Evolutionary conservation across 2,888 invertebrate genomes (phyloP), one percentile per base, ranked within the genome.

Genomic region (Troides helena): DNA sequence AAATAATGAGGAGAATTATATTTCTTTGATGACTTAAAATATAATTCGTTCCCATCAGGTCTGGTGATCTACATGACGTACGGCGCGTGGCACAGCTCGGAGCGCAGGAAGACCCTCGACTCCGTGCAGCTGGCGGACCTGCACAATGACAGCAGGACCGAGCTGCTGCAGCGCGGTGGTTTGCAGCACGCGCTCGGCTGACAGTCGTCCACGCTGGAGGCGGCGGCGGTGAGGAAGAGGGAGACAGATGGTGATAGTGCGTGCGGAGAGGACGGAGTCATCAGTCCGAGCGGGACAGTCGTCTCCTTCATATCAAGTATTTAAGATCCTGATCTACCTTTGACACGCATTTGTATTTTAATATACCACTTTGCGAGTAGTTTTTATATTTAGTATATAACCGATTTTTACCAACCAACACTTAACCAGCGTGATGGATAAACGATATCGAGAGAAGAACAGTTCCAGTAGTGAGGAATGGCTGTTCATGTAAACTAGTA

Each of bases 1-100:
- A 30, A 30, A 30, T 30, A 30, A 30, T 30, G 30, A 30, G 30
- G 30, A 30, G 30, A 30, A 30, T 30, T 30, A 30, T 21, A 5
- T 30, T 5, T 4, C 30, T 30, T 30, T 5, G 30, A 30, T 30
- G 39, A 39, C 10, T 7, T 39, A 39, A 10, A 39, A 10, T 39
- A 39, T 39, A 39, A 8, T 10, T 39, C 39, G 39, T 39, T 39
- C 39, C 8, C 10, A 18, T n/a, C 53, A 53, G 53, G 53, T n/a
- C 6, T 53, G 53, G n/a, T 53, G 18, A 53, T 53, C 53, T 53
- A 97, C 87, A 94, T 95, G 74, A 89, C 93, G 14, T 96, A 97
- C 84, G 96, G 96, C 67, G 93, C 95, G 58, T 95, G 95, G 93
- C 93, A 96, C 85, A 96, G 96, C 75, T 86, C 86, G 0, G 94